Evolutionary conservation across 2,797 vertebrate species (phyloP).

Genomic region (Aselliscus stoliczkanus): DNA sequence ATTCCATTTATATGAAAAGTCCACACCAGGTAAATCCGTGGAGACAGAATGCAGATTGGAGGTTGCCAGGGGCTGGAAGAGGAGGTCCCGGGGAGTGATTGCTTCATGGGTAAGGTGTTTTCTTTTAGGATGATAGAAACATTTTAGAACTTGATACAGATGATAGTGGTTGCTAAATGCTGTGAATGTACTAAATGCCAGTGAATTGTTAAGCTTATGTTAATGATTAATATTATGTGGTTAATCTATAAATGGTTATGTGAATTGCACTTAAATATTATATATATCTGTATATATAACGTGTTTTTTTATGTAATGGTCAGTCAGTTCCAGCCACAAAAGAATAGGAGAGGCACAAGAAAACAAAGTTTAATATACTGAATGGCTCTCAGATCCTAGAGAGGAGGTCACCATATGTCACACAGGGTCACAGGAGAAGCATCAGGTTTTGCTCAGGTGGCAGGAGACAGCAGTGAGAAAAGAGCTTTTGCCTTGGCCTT

Average conservation of each 20-base stretch:
- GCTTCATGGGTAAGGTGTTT: not conserved
- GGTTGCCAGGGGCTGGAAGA: too few species aligned
- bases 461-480: not conserved
- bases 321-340: not conserved
- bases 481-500: not conserved
- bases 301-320: too few species aligned
- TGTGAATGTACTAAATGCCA: not conserved
- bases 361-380: not conserved
- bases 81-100: rapidly evolving
- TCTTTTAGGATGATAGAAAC: not conserved
- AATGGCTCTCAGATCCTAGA: not conserved
- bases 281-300: too few species aligned
- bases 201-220: not conserved
- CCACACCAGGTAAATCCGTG: not conserved
- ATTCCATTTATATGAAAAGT: not conserved
- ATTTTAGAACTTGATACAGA: not conserved
- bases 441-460: not conserved
- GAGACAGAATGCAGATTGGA: not conserved
- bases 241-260: not conserved
- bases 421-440: too few species aligned
- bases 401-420: not conserved
- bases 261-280: not conserved
- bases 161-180: not conserved
- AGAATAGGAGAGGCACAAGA: not conserved
- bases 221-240: not conserved